Evolutionary conservation across 2,888 invertebrate genomes (phyloP).

Genomic region (Auanema sp.): DNA sequence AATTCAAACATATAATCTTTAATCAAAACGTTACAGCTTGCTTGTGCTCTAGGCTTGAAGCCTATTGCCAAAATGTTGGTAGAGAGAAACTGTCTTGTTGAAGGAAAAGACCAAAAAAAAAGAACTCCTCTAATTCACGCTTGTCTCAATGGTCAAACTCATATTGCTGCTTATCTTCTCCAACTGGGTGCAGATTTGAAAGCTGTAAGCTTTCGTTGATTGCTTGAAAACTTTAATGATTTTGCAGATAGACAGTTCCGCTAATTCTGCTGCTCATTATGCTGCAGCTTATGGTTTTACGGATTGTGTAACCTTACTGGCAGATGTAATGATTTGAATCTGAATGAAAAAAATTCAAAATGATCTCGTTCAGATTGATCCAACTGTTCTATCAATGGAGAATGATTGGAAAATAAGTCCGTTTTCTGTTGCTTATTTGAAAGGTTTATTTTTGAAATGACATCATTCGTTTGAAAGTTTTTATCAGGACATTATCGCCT

Average conservation of each 20-base stretch:
- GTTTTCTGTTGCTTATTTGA: constrained; percentile 68
- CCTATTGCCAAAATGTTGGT: constrained; percentile 61
- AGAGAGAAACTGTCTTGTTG: constrained; percentile 62
- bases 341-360: constrained; percentile 67
- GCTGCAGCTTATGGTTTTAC: constrained; percentile 71
- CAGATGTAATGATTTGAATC: constrained; percentile 65
- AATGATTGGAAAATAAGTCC: constrained; percentile 67
- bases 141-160: constrained; percentile 68
- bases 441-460: constrained; percentile 52
- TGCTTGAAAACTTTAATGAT: background rate
- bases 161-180: constrained; percentile 40
- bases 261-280: constrained; percentile 69
- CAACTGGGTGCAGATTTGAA: constrained; percentile 36
- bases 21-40: constrained; percentile 25
- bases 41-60: constrained; percentile 37
- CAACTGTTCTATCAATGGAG: constrained; percentile 30
- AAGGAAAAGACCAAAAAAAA: constrained; percentile 66
- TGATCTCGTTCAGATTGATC: constrained; percentile 25
- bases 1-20: constrained; percentile 3
- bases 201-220: constrained; percentile 15
- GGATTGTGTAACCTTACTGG: constrained; percentile 67
- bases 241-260: constrained; percentile 67
- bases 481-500: constrained; percentile 46
- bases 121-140: constrained; percentile 69
- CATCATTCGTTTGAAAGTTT: background rate